Evolutionary conservation across 30 jellyfish, hydroid and myxozoan genomes (phyloP), one percentile per base, ranked within the genome.

Genomic region (Pelagia noctiluca): DNA sequence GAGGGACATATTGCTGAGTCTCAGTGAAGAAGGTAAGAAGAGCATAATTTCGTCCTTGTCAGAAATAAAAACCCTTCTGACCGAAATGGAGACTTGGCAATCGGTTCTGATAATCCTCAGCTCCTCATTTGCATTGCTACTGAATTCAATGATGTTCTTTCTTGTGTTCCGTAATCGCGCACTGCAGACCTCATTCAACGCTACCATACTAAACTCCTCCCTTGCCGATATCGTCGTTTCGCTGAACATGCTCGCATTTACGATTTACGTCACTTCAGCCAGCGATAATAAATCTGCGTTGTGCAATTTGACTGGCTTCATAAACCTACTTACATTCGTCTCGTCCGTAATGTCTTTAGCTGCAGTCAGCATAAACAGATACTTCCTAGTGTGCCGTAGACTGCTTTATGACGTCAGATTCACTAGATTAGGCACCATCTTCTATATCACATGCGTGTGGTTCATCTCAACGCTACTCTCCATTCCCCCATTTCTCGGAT

Each of bases 341-440:
- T 91, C 91, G 2, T 87, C 96, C 2, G 88, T 76, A n/a, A 87
- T 87, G 87, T 63, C 88, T 7, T 73, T 87, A 2, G 90, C 96
- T 13, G 87, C 89, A 32, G 96, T 87, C 26, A 76, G 96, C 53
- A 35, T 87, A 25, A 77, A 76, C 57, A 71, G 96, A 13, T 87
- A 87, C 49, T 67, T 63, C 35, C 83, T 87, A 10, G 89, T 87
- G 3, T 88, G 86, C 47, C 79, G 38, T 16, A 73, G 91, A 34
- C 83, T 67, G 1, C 13, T 69, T 2, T 87, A 87, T 34, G 23
- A 61, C n/a, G 48, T 50, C 3, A 34, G 31, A 22, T 87, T 87
- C 66, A 76, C 90, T 4, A 76, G 57, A 68, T 19, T 18, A 10
- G 84, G 90, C 16, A 72, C 90, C 8, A 18, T 65, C 16, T 31